Percentiles rank a stretch among this genome's conserved stretches.
Conservation (phyloP, 2,888 invertebrate species). For the Nomada ruficornis region DNA sequence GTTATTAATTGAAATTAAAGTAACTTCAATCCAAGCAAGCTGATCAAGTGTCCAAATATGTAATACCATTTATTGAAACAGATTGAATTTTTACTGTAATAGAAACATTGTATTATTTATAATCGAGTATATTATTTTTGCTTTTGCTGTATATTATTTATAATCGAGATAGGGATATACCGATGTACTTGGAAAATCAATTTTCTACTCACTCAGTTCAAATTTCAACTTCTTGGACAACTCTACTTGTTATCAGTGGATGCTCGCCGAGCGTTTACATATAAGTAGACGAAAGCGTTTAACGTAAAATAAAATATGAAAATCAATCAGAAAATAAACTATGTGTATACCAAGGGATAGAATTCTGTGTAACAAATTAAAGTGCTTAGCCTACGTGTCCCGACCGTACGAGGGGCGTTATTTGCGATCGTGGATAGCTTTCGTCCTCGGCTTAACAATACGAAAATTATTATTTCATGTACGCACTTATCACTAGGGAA, state of each 20-base stretch:
- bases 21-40: no score
- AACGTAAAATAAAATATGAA: constrained; percentile 65
- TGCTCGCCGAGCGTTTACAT: constrained; percentile 36
- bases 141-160: no score
- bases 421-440: constrained; percentile 29
- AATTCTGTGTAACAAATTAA: constrained; percentile 52
- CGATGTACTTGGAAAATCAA: no score
- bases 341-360: constrained; percentile 31
- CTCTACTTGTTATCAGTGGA: constrained; percentile 6
- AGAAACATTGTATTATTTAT: no score
- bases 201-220: no score
- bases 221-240: no score
- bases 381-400: constrained; percentile 45
- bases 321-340: constrained; percentile 60
- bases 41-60: no score
- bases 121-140: no score
- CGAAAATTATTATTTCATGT: not conserved
- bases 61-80: not conserved
- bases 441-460: constrained; percentile 17
- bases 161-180: no score
- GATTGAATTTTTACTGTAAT: not conserved
- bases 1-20: no score
- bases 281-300: constrained; percentile 62
- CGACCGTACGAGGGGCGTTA: constrained; percentile 1
- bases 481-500: not conserved